Percentiles rank a stretch among this genome's conserved stretches.
Evolutionary conservation across 2,797 vertebrate genomes (phyloP).

Genomic region (Premnoplex brunnescens): DNA sequence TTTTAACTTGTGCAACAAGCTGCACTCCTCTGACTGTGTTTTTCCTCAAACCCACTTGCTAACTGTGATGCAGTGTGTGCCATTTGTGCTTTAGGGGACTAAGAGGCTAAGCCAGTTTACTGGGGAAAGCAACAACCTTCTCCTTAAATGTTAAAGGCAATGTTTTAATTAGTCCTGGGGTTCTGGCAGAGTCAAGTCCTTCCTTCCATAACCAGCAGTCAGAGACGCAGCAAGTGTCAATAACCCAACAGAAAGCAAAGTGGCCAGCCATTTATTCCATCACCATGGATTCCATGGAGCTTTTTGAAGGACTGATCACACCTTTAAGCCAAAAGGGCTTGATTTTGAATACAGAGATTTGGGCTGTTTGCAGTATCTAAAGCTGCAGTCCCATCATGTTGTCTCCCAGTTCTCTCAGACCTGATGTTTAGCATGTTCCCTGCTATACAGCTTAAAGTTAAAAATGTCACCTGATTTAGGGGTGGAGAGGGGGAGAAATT

Average conservation of each 20-base stretch:
- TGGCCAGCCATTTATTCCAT: neutral
- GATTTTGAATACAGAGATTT: neutral
- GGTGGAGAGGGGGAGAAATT: neutral
- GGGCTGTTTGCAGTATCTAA: neutral
- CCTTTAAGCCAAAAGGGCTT: neutral
- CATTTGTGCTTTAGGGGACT: neutral
- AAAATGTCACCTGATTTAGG: neutral
- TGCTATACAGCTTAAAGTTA: neutral
- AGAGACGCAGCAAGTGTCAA: conserved; percentile 16
- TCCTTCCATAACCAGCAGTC: conserved; percentile 6
- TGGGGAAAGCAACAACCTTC: neutral
- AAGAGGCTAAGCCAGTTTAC: neutral
- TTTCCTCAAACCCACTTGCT: neutral
- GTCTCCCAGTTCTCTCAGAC: neutral
- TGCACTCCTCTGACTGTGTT: neutral
- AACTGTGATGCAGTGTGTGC: neutral
- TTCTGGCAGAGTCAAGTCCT: conserved; percentile 6
- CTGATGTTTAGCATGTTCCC: neutral
- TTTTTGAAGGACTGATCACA: neutral
- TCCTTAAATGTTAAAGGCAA: neutral
- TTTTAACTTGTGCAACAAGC: neutral
- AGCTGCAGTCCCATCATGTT: neutral
- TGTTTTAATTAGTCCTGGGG: conserved; percentile 29
- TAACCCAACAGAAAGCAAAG: conserved; percentile 26
- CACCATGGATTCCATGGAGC: neutral